These are phyloP conservation scores for Catamblyrhynchus diadema DNA, from an alignment of 2,797 vertebrate species.

Conservation along the genomic window DNA sequence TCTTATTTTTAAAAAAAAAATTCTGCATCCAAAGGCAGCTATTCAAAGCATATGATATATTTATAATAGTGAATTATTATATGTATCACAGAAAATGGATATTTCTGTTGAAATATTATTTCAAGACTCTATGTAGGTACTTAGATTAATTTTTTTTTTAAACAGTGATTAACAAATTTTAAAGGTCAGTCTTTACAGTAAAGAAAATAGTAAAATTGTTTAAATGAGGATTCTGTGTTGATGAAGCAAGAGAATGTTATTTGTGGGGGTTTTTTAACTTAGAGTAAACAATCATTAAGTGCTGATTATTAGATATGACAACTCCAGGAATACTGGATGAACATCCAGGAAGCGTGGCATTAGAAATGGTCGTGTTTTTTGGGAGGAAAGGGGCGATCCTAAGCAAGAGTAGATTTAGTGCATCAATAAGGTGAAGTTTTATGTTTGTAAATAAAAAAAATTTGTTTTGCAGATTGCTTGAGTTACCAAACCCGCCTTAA, in stretches of 20 bases:
- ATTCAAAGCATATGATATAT: background rate
- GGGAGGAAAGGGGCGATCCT: background rate
- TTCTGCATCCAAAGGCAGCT: background rate
- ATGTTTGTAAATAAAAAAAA: background rate
- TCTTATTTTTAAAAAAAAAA: background rate
- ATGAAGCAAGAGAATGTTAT: background rate
- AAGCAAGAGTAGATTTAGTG: background rate
- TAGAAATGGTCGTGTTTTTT: background rate
- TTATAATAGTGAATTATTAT: background rate
- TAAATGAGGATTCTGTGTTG: background rate
- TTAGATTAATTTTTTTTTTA: background rate
- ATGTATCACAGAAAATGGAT: background rate
- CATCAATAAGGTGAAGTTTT: background rate
- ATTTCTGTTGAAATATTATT: background rate
- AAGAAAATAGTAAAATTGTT: background rate
- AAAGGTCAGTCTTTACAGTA: background rate
- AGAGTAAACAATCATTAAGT: background rate
- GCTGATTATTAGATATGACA: background rate
- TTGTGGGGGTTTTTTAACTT: background rate
- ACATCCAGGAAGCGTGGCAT: background rate
- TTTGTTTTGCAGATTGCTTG: constrained; percentile 83
- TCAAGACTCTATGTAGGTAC: background rate
- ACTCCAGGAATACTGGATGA: background rate
- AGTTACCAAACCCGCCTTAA: constrained; percentile 84
- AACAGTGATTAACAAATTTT: background rate